A percentile compares a stretch with the other conserved stretches of the same genome.
phyloP scores from a whole-genome alignment of 2,888 invertebrate genomes.

The Ganaspis brasiliensis region DNA sequence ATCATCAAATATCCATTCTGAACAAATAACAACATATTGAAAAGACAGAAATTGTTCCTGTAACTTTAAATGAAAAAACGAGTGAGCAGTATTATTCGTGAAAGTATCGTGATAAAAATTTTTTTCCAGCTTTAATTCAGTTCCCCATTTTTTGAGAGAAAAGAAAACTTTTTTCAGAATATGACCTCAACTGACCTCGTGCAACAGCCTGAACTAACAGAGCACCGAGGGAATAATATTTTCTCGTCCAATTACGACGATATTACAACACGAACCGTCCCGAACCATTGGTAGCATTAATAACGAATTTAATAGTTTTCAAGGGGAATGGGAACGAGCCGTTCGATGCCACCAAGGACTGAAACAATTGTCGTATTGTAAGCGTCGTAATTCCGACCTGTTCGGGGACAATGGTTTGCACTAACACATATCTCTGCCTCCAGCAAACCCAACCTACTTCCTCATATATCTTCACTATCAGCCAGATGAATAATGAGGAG shows the following conservation, averaged over 20 bases:
- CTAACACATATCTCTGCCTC: slow-evolving; percentile 72
- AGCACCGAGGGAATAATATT: slow-evolving; percentile 64
- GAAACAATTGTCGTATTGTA: slow-evolving; percentile 79
- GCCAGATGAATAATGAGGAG: slow-evolving; percentile 73
- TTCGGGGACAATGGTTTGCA: slow-evolving; percentile 74
- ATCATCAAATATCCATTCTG: too few relatives aligned
- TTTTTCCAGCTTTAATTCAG: background rate
- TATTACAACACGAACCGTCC: slow-evolving; percentile 62
- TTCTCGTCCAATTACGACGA: slow-evolving; percentile 68
- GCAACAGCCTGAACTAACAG: slow-evolving; percentile 52
- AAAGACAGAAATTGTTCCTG: too few relatives aligned
- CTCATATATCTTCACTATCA: slow-evolving; percentile 70
- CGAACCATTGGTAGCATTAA: slow-evolving; percentile 67
- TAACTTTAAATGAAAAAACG: too few relatives aligned
- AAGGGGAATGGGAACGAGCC: slow-evolving; percentile 56
- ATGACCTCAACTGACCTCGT: slow-evolving; percentile 27
- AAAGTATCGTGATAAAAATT: background rate
- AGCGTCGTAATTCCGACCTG: slow-evolving; percentile 73
- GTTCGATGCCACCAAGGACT: slow-evolving; percentile 70
- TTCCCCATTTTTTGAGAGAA: background rate
- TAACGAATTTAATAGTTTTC: slow-evolving; percentile 75
- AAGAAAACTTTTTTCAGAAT: slow-evolving; percentile 13
- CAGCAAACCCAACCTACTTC: slow-evolving; percentile 62
- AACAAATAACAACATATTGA: too few relatives aligned
- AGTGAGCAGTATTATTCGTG: background rate